A percentile compares a stretch with the other conserved stretches of the same genome.
These are phyloP conservation scores for Paedocypris sp. DNA, from an alignment of 2,113 vertebrate species.

Conservation along the genomic window DNA sequence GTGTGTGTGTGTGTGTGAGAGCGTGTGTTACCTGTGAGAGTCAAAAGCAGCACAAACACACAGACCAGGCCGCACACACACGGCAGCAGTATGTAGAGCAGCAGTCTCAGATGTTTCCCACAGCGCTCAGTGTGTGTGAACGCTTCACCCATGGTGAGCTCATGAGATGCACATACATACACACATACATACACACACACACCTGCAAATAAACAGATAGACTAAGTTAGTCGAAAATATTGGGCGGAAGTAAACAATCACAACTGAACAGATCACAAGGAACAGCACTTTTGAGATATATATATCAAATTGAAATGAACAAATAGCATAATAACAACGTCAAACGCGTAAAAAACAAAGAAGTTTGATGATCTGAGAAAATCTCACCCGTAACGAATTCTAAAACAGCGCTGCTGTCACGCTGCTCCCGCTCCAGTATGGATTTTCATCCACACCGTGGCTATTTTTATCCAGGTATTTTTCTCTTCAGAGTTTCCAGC, in stretches of 20 bases:
- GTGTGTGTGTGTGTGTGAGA: not conserved
- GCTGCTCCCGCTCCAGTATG: not conserved
- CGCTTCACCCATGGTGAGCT: slow-evolving; percentile 56
- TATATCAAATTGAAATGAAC: too few relatives aligned
- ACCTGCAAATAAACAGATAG: not conserved
- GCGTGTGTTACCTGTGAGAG: slow-evolving; percentile 60
- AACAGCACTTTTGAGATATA: too few relatives aligned
- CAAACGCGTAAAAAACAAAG: too few relatives aligned
- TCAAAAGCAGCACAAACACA: slow-evolving; percentile 61
- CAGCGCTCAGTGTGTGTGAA: slow-evolving; percentile 66
- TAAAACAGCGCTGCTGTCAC: not conserved
- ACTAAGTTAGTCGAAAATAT: too few relatives aligned
- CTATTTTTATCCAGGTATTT: slow-evolving; percentile 38
- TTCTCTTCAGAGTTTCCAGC: slow-evolving; percentile 34
- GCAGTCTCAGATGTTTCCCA: slow-evolving; percentile 57
- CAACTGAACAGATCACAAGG: too few relatives aligned
- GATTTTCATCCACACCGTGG: not conserved
- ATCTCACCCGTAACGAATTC: not conserved
- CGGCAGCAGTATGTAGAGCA: slow-evolving; percentile 66
- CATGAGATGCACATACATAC: slow-evolving; percentile 42
- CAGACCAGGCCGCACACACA: slow-evolving; percentile 70
- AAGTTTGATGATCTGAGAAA: too few relatives aligned
- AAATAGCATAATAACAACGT: too few relatives aligned
- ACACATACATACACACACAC: not conserved
- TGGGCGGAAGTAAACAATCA: too few relatives aligned